phyloP scores from a whole-genome alignment of 2,888 invertebrate genomes.

The Cosmorhoe ocellata region DNA sequence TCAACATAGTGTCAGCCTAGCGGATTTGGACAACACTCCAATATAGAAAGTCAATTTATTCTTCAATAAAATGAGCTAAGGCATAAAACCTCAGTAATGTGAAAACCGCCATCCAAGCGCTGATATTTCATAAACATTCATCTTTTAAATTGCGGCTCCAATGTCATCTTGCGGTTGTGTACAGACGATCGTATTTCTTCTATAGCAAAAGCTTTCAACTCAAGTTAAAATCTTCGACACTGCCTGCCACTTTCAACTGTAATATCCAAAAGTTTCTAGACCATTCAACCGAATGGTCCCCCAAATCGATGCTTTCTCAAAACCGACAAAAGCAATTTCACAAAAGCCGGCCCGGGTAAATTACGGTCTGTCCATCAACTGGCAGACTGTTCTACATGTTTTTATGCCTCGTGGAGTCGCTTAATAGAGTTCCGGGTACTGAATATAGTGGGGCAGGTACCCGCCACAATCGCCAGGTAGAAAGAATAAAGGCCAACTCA shows the following conservation, averaged over 20 bases:
- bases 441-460: slow-evolving; percentile 68
- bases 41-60: slow-evolving; percentile 11
- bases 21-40: neutral
- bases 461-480: slow-evolving; percentile 57
- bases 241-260: slow-evolving; percentile 4
- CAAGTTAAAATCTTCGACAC: slow-evolving; percentile 17
- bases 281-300: slow-evolving; percentile 25
- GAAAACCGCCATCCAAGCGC: slow-evolving; percentile 18
- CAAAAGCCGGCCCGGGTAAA: slow-evolving; percentile 52
- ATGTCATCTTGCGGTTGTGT: slow-evolving; percentile 35
- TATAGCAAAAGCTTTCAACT: slow-evolving; percentile 21
- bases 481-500: slow-evolving; percentile 53
- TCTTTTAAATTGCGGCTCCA: slow-evolving; percentile 34
- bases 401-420: slow-evolving; percentile 67
- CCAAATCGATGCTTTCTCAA: slow-evolving; percentile 30
- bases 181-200: slow-evolving; percentile 31
- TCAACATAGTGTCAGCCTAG: too few species aligned
- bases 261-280: slow-evolving; percentile 25
- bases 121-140: slow-evolving; percentile 36
- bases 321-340: slow-evolving; percentile 49
- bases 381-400: slow-evolving; percentile 56
- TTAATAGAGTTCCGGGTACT: slow-evolving; percentile 77
- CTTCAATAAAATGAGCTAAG: slow-evolving; percentile 11
- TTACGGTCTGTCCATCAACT: slow-evolving; percentile 60
- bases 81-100: slow-evolving; percentile 11